phyloP scores from a whole-genome alignment of 2,888 invertebrate species.

The Scaptomyza polygonia region DNA sequence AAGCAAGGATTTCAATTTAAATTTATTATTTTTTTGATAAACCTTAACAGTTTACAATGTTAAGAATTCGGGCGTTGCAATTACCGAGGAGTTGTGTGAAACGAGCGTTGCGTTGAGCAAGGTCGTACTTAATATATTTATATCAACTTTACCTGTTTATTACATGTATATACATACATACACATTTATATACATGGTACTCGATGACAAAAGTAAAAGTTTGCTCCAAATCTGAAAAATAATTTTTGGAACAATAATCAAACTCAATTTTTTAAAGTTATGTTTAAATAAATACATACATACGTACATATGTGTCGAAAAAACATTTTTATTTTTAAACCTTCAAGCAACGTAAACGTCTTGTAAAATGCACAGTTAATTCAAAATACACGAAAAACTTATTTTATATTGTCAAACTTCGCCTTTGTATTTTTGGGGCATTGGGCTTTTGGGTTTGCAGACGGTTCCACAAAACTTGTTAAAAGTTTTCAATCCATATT shows the following conservation, averaged over 20 bases:
- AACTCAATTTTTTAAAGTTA: not conserved
- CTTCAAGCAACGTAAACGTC: conserved; percentile 2
- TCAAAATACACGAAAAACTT: conserved; percentile 14
- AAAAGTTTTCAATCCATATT: too few species aligned
- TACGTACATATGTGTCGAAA: not conserved
- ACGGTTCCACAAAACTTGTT: too few species aligned
- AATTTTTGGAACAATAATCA: not conserved
- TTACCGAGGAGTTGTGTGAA: too few species aligned
- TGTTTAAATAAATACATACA: conserved; percentile 3
- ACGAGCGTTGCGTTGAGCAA: too few species aligned
- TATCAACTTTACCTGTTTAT: too few species aligned
- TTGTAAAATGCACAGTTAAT: not conserved
- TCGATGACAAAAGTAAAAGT: conserved; percentile 1
- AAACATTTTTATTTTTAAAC: conserved; percentile 1
- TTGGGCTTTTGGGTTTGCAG: not conserved
- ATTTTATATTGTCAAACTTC: conserved; percentile 3
- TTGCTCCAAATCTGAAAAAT: not conserved
- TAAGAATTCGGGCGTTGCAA: too few species aligned
- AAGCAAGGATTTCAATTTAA: too few species aligned
- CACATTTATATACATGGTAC: conserved; percentile 1
- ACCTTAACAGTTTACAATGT: too few species aligned
- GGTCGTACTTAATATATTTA: too few species aligned
- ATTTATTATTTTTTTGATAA: too few species aligned
- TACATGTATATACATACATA: not conserved
- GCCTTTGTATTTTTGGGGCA: not conserved